Percentiles rank a stretch among this genome's conserved stretches.
Conservation (phyloP, 2,113 vertebrate species). For the Platichthys stellatus region DNA sequence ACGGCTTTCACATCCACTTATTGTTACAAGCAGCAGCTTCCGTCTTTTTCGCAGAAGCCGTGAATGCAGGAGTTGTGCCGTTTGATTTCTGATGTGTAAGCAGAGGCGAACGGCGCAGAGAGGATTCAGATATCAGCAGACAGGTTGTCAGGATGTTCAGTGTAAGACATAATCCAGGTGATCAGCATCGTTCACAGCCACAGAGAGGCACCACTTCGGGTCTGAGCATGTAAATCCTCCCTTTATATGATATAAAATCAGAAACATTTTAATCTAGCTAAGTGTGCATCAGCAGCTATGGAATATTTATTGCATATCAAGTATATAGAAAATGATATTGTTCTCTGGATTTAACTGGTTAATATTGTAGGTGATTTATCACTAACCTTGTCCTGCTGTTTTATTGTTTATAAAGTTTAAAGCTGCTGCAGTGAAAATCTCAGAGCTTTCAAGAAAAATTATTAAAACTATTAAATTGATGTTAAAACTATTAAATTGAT, state of each 20-base stretch:
- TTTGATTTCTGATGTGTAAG: background rate
- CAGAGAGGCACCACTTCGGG: background rate
- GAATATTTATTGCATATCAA: background rate
- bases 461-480: background rate
- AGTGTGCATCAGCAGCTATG: too few species aligned
- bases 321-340: background rate
- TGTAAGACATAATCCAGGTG: background rate
- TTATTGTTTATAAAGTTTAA: background rate
- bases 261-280: background rate
- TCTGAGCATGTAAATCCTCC: background rate
- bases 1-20: constrained; percentile 17
- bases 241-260: background rate
- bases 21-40: constrained; percentile 6
- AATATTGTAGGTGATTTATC: constrained; percentile 10
- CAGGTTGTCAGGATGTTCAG: background rate
- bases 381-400: background rate
- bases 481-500: background rate
- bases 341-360: background rate
- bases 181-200: background rate
- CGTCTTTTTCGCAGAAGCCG: background rate
- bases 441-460: background rate
- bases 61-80: background rate
- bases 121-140: background rate
- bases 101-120: background rate
- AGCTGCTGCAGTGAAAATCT: background rate